Evolutionary conservation across 1,140 invertebrate species (phyloP), one percentile per base, ranked within the genome.

Genomic region (Drosophila pachea): DNA sequence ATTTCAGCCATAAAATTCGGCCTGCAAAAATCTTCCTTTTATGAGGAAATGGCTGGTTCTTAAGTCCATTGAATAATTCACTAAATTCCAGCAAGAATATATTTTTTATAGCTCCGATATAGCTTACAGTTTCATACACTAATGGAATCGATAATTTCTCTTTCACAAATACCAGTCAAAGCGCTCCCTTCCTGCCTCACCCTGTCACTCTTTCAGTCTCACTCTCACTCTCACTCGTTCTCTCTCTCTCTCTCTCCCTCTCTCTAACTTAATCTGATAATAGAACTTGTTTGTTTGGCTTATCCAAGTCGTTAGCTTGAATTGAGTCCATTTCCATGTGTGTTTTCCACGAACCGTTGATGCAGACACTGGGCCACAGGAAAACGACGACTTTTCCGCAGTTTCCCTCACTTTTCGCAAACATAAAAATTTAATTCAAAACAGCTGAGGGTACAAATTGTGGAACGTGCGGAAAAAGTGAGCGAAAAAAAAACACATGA

Each of bases 401-500:
- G 64, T 72, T 62, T 45, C 29, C 45, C 64, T 61, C 55, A 43
- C 64, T 72, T 61, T 68, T 68, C 58, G 64, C 60, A 77, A 77
- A 76, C 72, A 75, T 66, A 65, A 73, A 82, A 76, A 70, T 76
- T 59, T 73, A 84, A 84, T 84, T 76, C 73, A 78, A 78, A 84
- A 79, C 56, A 84, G 76, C 62, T 71, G 66, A 68, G 73, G 42
- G 45, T 69, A 73, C 62, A 76, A 84, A 73, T 75, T 70, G 72
- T 62, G 31, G 14, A 82, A 78, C 75, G 73, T 84, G 73, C 62
- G 48, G 59, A 73, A 73, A 76, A 55, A 43, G n/a, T n/a, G n/a
- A n/a, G n/a, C n/a, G n/a, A n/a, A n/a, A n/a, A 69, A 50, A 50
- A 65, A 68, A 71, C 48, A 38, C n/a, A 76, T 69, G 68, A 76